These are phyloP conservation scores for Astropecten irregularis DNA, from an alignment of 53 echinoderm and acorn worm species.

Conservation along the genomic window DNA sequence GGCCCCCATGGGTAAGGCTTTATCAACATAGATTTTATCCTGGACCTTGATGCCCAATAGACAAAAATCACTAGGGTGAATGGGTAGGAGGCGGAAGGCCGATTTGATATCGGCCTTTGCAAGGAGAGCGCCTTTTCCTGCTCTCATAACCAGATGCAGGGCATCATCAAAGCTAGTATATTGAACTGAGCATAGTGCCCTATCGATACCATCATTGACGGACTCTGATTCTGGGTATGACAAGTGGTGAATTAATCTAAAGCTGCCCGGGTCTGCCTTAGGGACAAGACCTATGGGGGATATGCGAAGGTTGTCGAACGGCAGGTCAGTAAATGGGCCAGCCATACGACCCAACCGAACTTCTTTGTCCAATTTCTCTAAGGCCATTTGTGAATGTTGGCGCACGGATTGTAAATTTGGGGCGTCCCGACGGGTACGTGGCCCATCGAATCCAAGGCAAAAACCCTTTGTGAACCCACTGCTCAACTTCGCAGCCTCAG, in stretches of 20 bases:
- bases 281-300: conserved; percentile 60
- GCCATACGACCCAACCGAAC: conserved; percentile 46
- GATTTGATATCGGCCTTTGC: too few relatives aligned
- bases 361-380: too few relatives aligned
- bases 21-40: too few relatives aligned
- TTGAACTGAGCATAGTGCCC: conserved; percentile 6
- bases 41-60: too few relatives aligned
- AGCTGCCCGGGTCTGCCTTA: conserved; percentile 45
- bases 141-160: not conserved
- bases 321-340: conserved; percentile 36
- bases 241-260: conserved; percentile 51
- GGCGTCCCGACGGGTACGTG: conserved; percentile 1
- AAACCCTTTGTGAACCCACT: conserved; percentile 45
- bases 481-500: not conserved
- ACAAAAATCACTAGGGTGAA: too few relatives aligned
- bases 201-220: conserved; percentile 50
- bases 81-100: too few relatives aligned
- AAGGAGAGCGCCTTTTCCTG: not conserved
- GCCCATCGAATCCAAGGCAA: conserved; percentile 29
- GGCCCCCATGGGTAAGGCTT: too few relatives aligned
- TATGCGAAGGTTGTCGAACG: not conserved
- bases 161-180: conserved; percentile 43
- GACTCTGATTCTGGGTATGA: conserved; percentile 49
- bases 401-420: conserved; percentile 44
- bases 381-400: not conserved